Base-by-base conservation (phyloP, 2,797 vertebrate species). In the Rhinophrynus dorsalis region DNA sequence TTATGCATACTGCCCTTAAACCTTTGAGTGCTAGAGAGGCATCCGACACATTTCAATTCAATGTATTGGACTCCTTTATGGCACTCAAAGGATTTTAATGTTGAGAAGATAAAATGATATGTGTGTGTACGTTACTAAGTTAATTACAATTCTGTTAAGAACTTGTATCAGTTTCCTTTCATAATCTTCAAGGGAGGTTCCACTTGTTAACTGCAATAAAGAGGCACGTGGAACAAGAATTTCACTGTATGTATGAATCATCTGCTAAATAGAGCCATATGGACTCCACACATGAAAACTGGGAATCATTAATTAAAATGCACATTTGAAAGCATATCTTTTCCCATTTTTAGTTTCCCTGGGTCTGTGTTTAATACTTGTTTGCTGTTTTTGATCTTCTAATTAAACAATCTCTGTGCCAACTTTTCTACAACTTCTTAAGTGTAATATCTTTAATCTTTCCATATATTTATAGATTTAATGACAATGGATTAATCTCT, bases 261-360 rank as follows among this genome's bases (percentile, higher is more conserved):
- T 71, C 68, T 42, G 68, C 42, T 71, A 71, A 71, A 20, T 37
- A 29, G 37, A 71, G n/a, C 60, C 68, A 71, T 63, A 71, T 71
- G 68, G 68, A 71, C 59, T 71, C 59, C 68, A 71, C 68, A 71
- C 68, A 71, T 63, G 59, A 71, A 61, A 61, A 37, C 37, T 45
- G 37, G 38, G 27, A 54, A 42, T 42, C 37, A 70, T 62, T 70
- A 70, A 70, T 70, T 70, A 70, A 70, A 61, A 70, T 48, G 27
- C 37, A 24, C 38, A 62, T 62, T 62, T 54, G 20, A 45, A 56
- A 32, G 13, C 51, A 56, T 45, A 50, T n/a, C 57, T 50, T 63
- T 56, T 35, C 40, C 17, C 23, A 56, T 45, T 33, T 32, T 54
- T 20, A 62, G 37, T 54, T 32, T 10, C 37, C 29, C 23, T 29